Evolutionary conservation across 2,888 invertebrate genomes (phyloP).

Genomic region (Chloroclystis v-ata): DNA sequence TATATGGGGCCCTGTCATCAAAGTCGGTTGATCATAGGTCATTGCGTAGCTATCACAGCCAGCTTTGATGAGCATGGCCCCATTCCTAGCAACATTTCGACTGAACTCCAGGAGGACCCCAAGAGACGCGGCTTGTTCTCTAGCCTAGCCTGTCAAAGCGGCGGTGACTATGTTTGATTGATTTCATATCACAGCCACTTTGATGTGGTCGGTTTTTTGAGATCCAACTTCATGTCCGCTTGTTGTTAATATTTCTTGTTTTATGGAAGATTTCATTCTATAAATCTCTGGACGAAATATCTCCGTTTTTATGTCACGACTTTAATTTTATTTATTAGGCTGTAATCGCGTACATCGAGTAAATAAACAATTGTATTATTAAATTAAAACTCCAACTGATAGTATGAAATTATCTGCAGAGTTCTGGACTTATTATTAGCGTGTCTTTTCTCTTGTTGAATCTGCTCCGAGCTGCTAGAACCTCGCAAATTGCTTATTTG

Average conservation of each 20-base stretch:
- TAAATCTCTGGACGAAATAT: no score
- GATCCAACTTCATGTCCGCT: conserved; percentile 23
- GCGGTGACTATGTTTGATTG: conserved; percentile 86
- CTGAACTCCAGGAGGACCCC: neutral
- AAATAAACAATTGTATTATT: no score
- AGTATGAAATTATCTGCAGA: no score
- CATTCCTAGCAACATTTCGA: conserved; percentile 47
- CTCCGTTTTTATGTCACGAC: no score
- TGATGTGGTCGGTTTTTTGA: conserved; percentile 89
- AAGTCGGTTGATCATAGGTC: conserved; percentile 90
- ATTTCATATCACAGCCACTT: conserved; percentile 98
- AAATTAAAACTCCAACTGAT: no score
- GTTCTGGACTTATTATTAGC: no score
- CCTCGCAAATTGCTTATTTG: no score
- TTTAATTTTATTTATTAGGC: no score
- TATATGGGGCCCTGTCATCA: conserved; percentile 82
- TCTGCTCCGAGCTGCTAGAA: no score
- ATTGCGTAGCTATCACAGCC: conserved; percentile 90
- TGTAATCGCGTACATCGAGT: no score
- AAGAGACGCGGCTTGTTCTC: conserved; percentile 44
- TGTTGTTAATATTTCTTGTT: neutral
- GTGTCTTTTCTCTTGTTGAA: no score
- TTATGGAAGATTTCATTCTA: no score
- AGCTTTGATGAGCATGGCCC: conserved; percentile 95
- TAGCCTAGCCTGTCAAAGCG: conserved; percentile 89